Evolutionary conservation across 2,888 invertebrate genomes (phyloP).

Genomic region (Eristalis arbustorum): DNA sequence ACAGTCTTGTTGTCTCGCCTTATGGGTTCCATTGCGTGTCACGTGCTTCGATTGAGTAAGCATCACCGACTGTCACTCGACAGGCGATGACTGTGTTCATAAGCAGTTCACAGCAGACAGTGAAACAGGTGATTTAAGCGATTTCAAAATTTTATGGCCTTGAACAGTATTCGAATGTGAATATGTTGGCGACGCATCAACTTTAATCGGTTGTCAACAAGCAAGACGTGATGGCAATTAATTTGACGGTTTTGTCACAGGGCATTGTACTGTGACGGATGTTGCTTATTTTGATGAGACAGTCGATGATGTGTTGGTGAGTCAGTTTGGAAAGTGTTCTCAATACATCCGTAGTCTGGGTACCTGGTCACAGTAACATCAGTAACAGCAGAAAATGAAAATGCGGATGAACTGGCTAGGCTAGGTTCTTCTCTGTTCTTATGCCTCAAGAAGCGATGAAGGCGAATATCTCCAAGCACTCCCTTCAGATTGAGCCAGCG

Average conservation of each 20-base stretch:
- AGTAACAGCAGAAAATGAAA: no score
- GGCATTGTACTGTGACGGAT: neutral
- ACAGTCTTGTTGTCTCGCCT: no score
- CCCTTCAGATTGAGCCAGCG: no score
- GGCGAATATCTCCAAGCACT: no score
- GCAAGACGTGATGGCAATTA: neutral
- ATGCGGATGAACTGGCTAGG: no score
- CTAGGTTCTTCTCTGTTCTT: no score
- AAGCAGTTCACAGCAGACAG: neutral
- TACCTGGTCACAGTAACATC: no score
- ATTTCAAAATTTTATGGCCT: neutral
- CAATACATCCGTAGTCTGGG: no score
- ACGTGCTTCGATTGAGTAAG: neutral
- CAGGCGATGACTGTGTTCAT: neutral
- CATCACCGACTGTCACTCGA: neutral
- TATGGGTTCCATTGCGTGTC: neutral
- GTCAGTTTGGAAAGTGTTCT: no score
- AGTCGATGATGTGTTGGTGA: neutral
- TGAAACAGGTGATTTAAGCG: neutral
- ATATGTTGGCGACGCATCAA: neutral
- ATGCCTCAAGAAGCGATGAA: no score
- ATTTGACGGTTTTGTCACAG: neutral
- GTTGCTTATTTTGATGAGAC: neutral
- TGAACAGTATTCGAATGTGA: neutral
- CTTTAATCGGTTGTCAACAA: neutral